A percentile compares a stretch with the other conserved stretches of the same genome.
phyloP scores from a whole-genome alignment of 1,140 invertebrate genomes.

The Gonioctena quinquepunctata region DNA sequence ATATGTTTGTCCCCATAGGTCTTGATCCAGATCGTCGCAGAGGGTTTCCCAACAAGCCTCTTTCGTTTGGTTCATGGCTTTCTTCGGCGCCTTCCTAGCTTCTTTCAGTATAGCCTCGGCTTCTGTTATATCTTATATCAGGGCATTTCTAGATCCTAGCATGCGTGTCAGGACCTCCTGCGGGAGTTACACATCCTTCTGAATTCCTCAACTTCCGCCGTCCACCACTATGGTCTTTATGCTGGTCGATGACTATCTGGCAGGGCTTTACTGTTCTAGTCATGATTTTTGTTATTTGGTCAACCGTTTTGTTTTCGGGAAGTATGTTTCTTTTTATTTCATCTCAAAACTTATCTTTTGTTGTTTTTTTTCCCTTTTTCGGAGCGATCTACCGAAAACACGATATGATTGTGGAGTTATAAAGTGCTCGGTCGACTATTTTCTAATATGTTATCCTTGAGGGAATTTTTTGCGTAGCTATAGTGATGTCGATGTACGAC shows the following conservation, averaged over 20 bases:
- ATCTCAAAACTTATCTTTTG: not conserved
- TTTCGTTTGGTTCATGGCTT: not conserved
- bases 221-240: not conserved
- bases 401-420: not conserved
- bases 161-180: not conserved
- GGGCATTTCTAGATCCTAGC: not conserved
- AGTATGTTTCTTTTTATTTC: not conserved
- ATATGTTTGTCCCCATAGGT: conserved; percentile 19
- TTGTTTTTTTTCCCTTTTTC: not conserved
- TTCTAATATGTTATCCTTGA: not conserved
- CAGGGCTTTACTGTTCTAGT: too few species aligned
- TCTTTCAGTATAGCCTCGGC: not conserved
- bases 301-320: not conserved
- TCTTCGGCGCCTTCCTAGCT: not conserved
- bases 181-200: not conserved
- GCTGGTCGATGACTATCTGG: not conserved
- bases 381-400: not conserved
- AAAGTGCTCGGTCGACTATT: not conserved
- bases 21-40: not conserved
- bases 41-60: not conserved
- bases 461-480: not conserved
- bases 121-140: too few species aligned
- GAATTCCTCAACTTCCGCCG: not conserved
- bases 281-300: not conserved
- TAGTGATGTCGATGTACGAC: not conserved